Evolutionary conservation across 1,140 invertebrate genomes (phyloP).

Genomic region (Apis mellifera): DNA sequence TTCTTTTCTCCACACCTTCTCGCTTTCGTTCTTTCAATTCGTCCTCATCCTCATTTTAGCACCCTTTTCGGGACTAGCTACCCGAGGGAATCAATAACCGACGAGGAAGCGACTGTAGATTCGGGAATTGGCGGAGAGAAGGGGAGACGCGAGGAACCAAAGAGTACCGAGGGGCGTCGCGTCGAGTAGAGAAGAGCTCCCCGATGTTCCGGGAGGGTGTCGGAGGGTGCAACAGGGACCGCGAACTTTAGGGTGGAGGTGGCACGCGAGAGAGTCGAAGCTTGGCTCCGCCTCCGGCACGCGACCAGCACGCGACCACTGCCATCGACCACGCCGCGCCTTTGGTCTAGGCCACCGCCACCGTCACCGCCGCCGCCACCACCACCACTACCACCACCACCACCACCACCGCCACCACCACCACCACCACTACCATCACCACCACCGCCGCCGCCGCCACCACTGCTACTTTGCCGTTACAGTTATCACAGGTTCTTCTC

Average conservation of each 20-base stretch:
- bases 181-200: constrained; percentile 45
- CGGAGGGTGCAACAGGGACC: constrained; percentile 60
- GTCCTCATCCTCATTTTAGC: constrained; percentile 61
- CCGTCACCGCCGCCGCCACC: constrained; percentile 2
- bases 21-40: constrained; percentile 34
- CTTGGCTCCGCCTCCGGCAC: constrained; percentile 78
- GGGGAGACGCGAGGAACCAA: constrained; percentile 42
- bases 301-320: constrained; percentile 79
- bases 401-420: constrained; percentile 69
- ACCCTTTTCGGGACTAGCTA: constrained; percentile 70
- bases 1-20: background rate
- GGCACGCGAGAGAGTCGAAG: constrained; percentile 68
- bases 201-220: constrained; percentile 36
- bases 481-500: constrained; percentile 29
- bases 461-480: background rate
- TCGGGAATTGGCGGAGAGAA: constrained; percentile 31
- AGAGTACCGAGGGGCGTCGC: constrained; percentile 48
- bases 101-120: constrained; percentile 70
- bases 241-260: constrained; percentile 58
- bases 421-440: constrained; percentile 45
- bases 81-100: constrained; percentile 81
- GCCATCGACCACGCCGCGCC: constrained; percentile 61
- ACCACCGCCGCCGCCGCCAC: background rate
- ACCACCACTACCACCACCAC: constrained; percentile 74
- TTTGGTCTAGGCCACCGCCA: constrained; percentile 49